Evolutionary conservation across 1,140 invertebrate genomes (phyloP).

Genomic region (Drosophila biarmipes): DNA sequence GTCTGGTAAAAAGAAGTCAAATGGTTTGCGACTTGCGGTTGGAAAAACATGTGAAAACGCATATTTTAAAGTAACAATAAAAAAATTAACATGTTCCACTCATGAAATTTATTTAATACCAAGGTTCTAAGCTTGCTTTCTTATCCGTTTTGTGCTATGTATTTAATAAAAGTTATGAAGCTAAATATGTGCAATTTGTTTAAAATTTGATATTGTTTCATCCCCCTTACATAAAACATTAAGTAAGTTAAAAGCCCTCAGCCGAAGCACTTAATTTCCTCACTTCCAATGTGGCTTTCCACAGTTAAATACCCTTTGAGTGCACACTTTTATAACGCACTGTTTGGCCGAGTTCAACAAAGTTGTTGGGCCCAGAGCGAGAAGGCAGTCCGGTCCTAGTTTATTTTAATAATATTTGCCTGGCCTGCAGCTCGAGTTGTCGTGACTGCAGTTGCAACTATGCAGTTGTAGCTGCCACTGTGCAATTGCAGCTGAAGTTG

Average conservation of each 20-base stretch:
- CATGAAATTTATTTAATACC: no score
- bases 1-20: not conserved
- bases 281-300: conserved; percentile 3
- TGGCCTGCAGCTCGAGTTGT: conserved; percentile 49
- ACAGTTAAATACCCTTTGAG: conserved; percentile 27
- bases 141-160: no score
- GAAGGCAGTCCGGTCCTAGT: conserved; percentile 14
- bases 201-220: no score
- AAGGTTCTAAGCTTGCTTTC: no score
- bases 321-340: conserved; percentile 25
- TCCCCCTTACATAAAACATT: not conserved
- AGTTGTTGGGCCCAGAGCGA: not conserved
- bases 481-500: conserved; percentile 32
- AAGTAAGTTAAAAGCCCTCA: not conserved
- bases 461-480: not conserved
- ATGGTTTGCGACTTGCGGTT: not conserved
- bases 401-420: conserved; percentile 70
- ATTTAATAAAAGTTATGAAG: no score
- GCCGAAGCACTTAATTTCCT: not conserved
- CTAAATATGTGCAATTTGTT: no score
- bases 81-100: no score
- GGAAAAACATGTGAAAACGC: not conserved
- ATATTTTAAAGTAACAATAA: no score
- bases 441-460: conserved; percentile 54
- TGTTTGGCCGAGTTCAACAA: conserved; percentile 13